Evolutionary conservation across 2,113 vertebrate genomes (phyloP).

Genomic region (Psephotus haematonotus): DNA sequence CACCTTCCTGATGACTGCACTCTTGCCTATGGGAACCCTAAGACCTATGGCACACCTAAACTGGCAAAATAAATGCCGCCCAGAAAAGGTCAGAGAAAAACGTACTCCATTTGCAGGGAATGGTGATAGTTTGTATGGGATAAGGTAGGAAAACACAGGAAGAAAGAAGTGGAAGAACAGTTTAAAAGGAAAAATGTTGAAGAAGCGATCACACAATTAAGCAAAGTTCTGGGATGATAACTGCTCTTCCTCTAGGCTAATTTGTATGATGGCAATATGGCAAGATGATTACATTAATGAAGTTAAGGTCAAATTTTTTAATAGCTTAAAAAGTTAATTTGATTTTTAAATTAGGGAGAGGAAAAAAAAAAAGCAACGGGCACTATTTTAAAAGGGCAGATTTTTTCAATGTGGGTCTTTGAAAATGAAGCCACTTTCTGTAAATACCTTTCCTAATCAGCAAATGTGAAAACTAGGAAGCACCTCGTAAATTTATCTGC

Average conservation of each 20-base stretch:
- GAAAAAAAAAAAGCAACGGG: not conserved
- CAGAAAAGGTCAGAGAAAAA: not conserved
- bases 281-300: slow-evolving; percentile 28
- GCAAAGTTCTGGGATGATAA: not conserved
- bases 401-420: not conserved
- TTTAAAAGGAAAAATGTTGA: slow-evolving; percentile 6
- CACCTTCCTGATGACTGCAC: not conserved
- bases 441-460: not conserved
- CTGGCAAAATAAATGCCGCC: not conserved
- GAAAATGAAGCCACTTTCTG: not conserved
- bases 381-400: not conserved
- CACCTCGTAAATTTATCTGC: not conserved
- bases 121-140: not conserved
- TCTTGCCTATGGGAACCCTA: not conserved
- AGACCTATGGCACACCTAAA: not conserved
- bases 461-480: not conserved
- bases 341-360: not conserved
- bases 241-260: slow-evolving; percentile 33
- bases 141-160: not conserved
- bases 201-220: slow-evolving; percentile 32
- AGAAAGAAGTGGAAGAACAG: not conserved
- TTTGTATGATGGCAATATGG: slow-evolving; percentile 6
- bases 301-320: slow-evolving; percentile 42
- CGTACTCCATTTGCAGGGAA: not conserved
- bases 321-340: not conserved